Evolutionary conservation across 64 coral and sea anemone species (phyloP), one percentile per base, ranked within the genome.

Genomic region (Stichodactyla mertensii): DNA sequence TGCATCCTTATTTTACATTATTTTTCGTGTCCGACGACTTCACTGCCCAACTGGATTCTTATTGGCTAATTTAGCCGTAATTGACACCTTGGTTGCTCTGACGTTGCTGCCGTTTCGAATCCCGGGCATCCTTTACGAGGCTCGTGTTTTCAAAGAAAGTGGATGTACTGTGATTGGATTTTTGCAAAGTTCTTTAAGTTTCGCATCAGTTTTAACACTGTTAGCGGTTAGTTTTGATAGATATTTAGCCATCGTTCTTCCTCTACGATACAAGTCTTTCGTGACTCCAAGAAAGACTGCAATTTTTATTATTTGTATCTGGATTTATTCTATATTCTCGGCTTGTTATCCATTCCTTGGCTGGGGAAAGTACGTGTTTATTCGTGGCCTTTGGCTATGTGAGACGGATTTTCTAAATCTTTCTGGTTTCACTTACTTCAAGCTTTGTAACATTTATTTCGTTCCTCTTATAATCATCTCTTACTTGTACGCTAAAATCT

Each of bases 181-280:
- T 54, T 55, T 93, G 18, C 94, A 97, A n/a, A 90, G 93, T 20
- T 82, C 77, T 20, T 70, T 92, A 6, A 92, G 94, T 57, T 71
- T 88, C 4, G 94, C 91, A 10, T 97, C 91, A 27, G 94, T 97
- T 16, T 80, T 97, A 16, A 97, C 94, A 14, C 87, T 97, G 27
- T 84, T 93, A 8, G 92, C 94, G 52, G 82, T 97, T 54, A 97
- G 91, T 53, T 85, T 97, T 4, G 94, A 97, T 57, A 82, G 94
- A 80, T 97, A 97, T 82, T 87, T 96, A 26, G 94, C 94, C 20
- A 96, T 96, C 69, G 56, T 93, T 55, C 80, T 83, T 23, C 88
- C 94, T 71, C 71, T 97, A 19, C 91, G 87, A 84, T 97, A 93
- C 85, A 97, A 93, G 86, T 84, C 87, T 14, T 89, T 87, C 55